Evolutionary conservation across 2,797 vertebrate species (phyloP).

Genomic region (Steatocranus sp.): DNA sequence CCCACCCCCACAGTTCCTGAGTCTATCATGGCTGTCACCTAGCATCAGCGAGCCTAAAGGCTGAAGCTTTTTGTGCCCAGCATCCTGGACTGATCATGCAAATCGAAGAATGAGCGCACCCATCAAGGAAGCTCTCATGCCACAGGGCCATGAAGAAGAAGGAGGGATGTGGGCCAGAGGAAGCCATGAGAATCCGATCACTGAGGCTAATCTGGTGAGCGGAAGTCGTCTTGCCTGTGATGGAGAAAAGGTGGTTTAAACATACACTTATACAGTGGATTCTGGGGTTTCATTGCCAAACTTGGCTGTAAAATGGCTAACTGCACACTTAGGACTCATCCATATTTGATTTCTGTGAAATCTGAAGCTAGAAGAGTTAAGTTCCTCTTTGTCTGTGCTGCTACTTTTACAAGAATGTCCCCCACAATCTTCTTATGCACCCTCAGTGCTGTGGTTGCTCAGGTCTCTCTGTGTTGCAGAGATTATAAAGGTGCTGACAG

Average conservation of each 20-base stretch:
- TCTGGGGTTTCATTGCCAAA: neutral
- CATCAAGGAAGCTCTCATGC: conserved; percentile 48
- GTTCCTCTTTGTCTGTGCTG: conserved; percentile 17
- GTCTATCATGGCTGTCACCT: conserved; percentile 69
- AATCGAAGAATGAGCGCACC: conserved; percentile 49
- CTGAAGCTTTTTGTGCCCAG: conserved; percentile 60
- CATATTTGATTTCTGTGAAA: conserved; percentile 40
- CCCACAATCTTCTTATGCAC: conserved; percentile 48
- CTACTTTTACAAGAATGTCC: conserved; percentile 31
- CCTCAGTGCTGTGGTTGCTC: conserved; percentile 27
- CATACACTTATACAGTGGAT: neutral
- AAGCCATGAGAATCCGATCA: conserved; percentile 46
- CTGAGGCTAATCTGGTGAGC: conserved; percentile 50
- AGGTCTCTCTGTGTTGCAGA: conserved; percentile 34
- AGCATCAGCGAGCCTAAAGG: conserved; percentile 63
- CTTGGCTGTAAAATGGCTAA: neutral
- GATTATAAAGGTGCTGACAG: conserved; percentile 37
- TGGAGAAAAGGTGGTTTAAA: neutral
- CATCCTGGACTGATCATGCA: conserved; percentile 42
- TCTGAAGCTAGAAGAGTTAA: neutral
- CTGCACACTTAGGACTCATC: conserved; percentile 6
- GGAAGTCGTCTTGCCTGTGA: conserved; percentile 36
- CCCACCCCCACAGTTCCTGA: conserved; percentile 29
- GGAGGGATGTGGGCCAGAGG: conserved; percentile 34
- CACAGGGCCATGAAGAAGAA: conserved; percentile 21